Evolutionary conservation across 2,113 vertebrate species (phyloP).

Genomic region (Hydropotes inermis): DNA sequence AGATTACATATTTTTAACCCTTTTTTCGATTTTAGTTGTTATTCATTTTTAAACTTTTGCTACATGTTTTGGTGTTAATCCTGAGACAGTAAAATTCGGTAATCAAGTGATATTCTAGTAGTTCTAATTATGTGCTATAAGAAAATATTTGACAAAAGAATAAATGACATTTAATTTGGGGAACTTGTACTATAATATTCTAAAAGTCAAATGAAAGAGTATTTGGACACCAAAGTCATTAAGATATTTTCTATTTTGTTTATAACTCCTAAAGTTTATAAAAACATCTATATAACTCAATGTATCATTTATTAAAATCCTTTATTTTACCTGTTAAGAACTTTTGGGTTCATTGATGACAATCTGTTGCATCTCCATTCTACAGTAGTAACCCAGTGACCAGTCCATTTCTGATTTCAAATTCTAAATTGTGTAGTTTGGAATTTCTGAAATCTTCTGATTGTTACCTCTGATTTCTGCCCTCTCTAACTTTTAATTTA

Average conservation of each 20-base stretch:
- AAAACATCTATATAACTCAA: neutral
- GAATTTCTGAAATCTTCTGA: neutral
- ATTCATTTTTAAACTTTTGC: constrained; percentile 15
- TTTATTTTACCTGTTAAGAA: neutral
- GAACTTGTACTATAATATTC: neutral
- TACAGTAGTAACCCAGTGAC: neutral
- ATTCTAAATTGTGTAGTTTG: neutral
- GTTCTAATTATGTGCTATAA: neutral
- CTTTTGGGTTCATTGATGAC: neutral
- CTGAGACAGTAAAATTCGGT: neutral
- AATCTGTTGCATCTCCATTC: neutral
- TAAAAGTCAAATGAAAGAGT: neutral
- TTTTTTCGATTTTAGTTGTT: neutral
- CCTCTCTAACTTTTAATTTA: neutral
- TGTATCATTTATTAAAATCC: neutral
- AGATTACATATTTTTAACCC: neutral
- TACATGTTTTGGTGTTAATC: neutral
- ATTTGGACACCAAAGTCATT: neutral
- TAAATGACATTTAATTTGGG: constrained; percentile 21
- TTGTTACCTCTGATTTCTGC: neutral
- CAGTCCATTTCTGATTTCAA: neutral
- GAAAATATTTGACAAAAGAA: constrained; percentile 3
- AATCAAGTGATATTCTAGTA: neutral
- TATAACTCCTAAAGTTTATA: neutral
- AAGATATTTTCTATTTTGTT: neutral